Evolutionary conservation across 2,797 vertebrate species (phyloP).

Genomic region (Paratrypauchen microcephalus): DNA sequence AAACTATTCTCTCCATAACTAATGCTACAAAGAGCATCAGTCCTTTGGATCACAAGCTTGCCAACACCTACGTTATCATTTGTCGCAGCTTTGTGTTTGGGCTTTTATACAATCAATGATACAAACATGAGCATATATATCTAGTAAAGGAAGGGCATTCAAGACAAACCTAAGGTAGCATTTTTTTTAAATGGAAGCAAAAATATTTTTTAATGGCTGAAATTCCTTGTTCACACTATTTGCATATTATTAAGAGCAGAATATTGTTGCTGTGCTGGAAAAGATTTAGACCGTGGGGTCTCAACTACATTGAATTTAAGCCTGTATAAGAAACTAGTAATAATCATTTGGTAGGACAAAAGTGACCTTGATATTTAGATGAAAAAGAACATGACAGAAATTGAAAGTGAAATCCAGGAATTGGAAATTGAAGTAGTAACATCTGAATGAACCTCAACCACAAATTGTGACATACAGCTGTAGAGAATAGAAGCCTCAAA

Average conservation of each 20-base stretch:
- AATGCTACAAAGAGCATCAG: slow-evolving; percentile 69
- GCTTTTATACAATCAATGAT: slow-evolving; percentile 31
- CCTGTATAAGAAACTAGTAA: not conserved
- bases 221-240: slow-evolving; percentile 73
- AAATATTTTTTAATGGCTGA: slow-evolving; percentile 72
- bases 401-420: not conserved
- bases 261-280: slow-evolving; percentile 48
- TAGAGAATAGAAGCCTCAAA: slow-evolving; percentile 32
- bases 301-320: not conserved
- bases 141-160: slow-evolving; percentile 22
- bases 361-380: not conserved
- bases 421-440: not conserved
- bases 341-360: not conserved
- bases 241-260: slow-evolving; percentile 74
- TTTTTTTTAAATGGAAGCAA: slow-evolving; percentile 58
- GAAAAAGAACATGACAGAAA: not conserved
- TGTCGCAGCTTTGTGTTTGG: slow-evolving; percentile 32
- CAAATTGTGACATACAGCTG: slow-evolving; percentile 47
- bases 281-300: slow-evolving; percentile 41
- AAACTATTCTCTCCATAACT: slow-evolving; percentile 20
- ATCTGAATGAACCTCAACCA: slow-evolving; percentile 36
- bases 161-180: slow-evolving; percentile 31
- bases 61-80: slow-evolving; percentile 35
- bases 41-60: slow-evolving; percentile 66
- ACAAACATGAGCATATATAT: slow-evolving; percentile 45